Evolutionary conservation across 2,113 vertebrate species (phyloP), one percentile per base, ranked within the genome.

Genomic region (Brienomyrus longianalis): DNA sequence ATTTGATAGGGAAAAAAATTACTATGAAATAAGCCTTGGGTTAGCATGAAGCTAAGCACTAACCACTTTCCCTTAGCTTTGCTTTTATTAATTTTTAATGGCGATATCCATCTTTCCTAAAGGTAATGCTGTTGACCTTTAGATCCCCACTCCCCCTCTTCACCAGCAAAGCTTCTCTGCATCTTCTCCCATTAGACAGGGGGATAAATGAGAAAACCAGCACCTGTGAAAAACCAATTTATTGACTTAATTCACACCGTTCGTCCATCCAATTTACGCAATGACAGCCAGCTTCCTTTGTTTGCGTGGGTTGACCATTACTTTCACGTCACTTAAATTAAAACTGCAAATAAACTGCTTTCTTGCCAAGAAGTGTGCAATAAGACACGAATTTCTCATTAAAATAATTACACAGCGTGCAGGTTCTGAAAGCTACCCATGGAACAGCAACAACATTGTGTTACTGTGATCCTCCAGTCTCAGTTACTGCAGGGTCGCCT

Each of bases 91-190:
- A 86, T 86, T 86, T 86, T 50, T 86, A 80, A 80, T 80, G 35
- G 11, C 11, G 15, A 80, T 80, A 80, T 80, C 48, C 48, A 50
- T 86, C 83, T 86, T 51, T 50, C 74, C 83, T 4, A 27, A 50
- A 51, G 48, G 88, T 89, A 83, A 80, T 27, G 70, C 74, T 35
- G 19, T 89, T 89, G 88, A 89, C 88, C 88, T 89, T 89, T 89
- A 39, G n/a, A 83, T 50, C 17, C 54, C 51, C 35, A 80, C n/a
- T 31, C 13, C 88, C 31, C 9, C 51, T 83, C 66, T 80, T 47
- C 43, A 35, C 45, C 48, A 15, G 23, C 4, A 31, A 66, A 31
- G 66, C 45, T 23, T 50, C 83, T 86, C 83, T 48, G 83, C 48
- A 51, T 88, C 88, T 88, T 48, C 74, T 83, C 47, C 70, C 50